Base-by-base conservation (phyloP, 2,113 vertebrate genomes). In the Myxocyprinus asiaticus region DNA sequence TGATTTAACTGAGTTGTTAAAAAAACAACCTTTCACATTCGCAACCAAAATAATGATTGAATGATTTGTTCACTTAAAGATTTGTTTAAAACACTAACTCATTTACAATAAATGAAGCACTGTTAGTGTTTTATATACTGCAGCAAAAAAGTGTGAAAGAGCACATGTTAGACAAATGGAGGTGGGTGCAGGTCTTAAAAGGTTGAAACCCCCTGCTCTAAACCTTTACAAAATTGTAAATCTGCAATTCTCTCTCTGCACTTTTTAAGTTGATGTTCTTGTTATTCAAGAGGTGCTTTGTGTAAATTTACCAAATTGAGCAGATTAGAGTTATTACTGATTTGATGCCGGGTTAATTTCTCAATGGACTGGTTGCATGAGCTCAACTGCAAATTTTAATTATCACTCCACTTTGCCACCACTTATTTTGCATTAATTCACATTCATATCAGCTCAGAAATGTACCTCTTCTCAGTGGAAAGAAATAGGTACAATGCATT, bases 231-330 rank as follows among this genome's bases (percentile, higher is more conserved):
- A 17, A 59, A 9, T 55, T 45, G 7, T 10, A 51, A 14, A 65
- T 14, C 14, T 67, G 45, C 12, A 12, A 7, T 56, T 3, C 2
- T 43, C 22, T 22, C 5, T 9, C 12, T 14, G 59, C 22, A 44
- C 48, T 22, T 50, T 74, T 47, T 50, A 48, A 74, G 55, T n/a
- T 3, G 71, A 74, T 74, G 17, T 62, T 62, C 15, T 11, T 74
- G 67, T 33, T 61, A 78, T 78, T 74, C 58, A 48, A 50, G 45
- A 1, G 64, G 51, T 44, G 69, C 44, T 48, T 62, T 68, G 50
- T 67, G 69, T 67, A 74, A 66, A 78, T 78, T 74, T 62, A 47
- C 51, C 42, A 78, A 67, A 74, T 74, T 63, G 42, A 82, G 48
- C 69, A 68, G 64, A 73, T 63, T 68, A 68, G n/a, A 53, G n/a